phyloP scores from a whole-genome alignment of 2,797 vertebrate species.

The Kryptopterus vitreolus region DNA sequence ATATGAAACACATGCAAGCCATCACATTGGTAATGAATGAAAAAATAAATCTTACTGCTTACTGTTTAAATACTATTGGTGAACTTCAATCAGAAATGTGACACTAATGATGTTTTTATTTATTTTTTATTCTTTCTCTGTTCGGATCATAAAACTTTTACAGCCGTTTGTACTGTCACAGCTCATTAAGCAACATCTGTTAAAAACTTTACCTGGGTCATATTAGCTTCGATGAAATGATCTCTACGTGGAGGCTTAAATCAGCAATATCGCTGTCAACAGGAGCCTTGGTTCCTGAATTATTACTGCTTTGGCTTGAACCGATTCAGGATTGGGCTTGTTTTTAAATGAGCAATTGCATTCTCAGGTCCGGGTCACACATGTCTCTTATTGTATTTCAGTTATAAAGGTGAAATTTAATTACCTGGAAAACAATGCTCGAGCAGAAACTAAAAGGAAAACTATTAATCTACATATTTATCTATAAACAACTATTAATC shows the following conservation, averaged over 20 bases:
- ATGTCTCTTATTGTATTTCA: background rate
- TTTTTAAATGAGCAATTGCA: background rate
- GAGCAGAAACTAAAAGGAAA: background rate
- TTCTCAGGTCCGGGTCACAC: background rate
- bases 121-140: background rate
- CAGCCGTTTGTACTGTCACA: background rate
- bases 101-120: background rate
- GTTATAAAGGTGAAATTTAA: background rate
- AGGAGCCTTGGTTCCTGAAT: conserved; percentile 18
- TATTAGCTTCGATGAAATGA: background rate
- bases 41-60: background rate
- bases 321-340: background rate
- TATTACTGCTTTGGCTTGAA: background rate
- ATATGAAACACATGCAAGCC: background rate
- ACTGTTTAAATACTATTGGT: background rate
- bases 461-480: background rate
- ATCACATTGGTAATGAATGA: background rate
- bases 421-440: background rate
- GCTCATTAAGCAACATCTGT: conserved; percentile 2
- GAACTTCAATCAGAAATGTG: background rate
- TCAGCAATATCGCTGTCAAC: conserved; percentile 1
- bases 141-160: background rate
- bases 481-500: background rate
- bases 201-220: conserved; percentile 16
- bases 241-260: conserved; percentile 5